phyloP scores from a whole-genome alignment of 2,888 invertebrate genomes.

The Hoplodrina blanda region DNA sequence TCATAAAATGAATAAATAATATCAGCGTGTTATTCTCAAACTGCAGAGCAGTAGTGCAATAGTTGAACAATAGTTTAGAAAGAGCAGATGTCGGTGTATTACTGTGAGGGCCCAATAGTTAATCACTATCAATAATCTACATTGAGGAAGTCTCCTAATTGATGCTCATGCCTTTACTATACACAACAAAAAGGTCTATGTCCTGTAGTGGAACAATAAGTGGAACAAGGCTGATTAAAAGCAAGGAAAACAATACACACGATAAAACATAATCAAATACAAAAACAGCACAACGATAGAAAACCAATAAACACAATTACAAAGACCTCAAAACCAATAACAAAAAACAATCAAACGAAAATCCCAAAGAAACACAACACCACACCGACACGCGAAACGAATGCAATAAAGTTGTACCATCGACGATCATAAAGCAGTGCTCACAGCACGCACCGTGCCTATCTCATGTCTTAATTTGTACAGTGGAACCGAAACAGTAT shows the following conservation, averaged over 20 bases:
- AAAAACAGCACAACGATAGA: background rate
- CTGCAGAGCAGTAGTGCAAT: no score
- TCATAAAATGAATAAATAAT: no score
- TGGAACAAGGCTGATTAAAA: no score
- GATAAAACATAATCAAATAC: background rate
- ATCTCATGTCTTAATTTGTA: constrained; percentile 86
- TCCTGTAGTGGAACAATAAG: no score
- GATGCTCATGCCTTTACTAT: no score
- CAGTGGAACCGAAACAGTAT: constrained; percentile 74
- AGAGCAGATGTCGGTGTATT: no score
- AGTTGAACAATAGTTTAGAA: no score
- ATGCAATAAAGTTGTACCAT: constrained; percentile 61
- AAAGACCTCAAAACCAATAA: constrained; percentile 29
- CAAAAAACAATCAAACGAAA: constrained; percentile 36
- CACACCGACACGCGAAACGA: constrained; percentile 50
- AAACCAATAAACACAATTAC: constrained; percentile 32
- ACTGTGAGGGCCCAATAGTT: no score
- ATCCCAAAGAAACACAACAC: constrained; percentile 45
- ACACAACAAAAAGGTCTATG: no score
- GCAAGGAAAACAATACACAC: background rate
- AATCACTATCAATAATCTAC: no score
- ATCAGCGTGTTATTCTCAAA: no score
- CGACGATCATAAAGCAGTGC: constrained; percentile 63
- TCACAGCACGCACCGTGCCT: constrained; percentile 70
- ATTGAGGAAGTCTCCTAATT: no score